A percentile compares a stretch with the other conserved stretches of the same genome.
phyloP scores from a whole-genome alignment of 2,797 vertebrate species.

The Gambelia wislizenii region DNA sequence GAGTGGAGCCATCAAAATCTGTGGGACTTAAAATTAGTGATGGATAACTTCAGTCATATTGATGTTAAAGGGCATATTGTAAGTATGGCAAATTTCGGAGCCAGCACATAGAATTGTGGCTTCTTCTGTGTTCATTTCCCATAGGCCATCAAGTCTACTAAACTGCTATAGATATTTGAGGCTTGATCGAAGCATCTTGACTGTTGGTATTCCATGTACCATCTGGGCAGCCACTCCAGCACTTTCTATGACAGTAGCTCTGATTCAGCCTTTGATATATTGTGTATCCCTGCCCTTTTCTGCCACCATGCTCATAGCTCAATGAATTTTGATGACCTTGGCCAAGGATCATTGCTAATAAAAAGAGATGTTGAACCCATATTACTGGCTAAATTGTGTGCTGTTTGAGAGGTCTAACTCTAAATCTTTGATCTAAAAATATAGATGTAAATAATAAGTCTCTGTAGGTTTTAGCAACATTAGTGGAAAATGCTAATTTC shows the following conservation, averaged over 20 bases:
- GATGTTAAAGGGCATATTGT: neutral
- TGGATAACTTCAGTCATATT: no score
- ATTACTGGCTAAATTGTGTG: neutral
- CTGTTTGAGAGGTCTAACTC: neutral
- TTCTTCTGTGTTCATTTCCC: neutral
- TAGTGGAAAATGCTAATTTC: neutral
- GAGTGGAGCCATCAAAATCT: neutral
- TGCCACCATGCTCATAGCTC: no score
- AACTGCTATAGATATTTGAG: neutral
- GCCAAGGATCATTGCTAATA: neutral
- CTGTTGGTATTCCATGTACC: neutral
- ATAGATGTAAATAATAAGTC: neutral
- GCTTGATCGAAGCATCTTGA: neutral
- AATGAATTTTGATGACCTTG: neutral
- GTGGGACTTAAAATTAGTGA: no score
- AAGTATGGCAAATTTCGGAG: neutral
- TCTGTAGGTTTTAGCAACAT: neutral
- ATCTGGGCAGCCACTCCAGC: neutral
- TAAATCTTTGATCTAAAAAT: neutral
- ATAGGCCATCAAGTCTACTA: neutral
- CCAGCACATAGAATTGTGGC: neutral
- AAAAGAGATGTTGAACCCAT: neutral
- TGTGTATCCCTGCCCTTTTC: neutral
- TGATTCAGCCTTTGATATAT: no score
- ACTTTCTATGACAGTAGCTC: neutral